phyloP scores from a whole-genome alignment of 1,140 invertebrate species.

The Subanguina moxae region DNA sequence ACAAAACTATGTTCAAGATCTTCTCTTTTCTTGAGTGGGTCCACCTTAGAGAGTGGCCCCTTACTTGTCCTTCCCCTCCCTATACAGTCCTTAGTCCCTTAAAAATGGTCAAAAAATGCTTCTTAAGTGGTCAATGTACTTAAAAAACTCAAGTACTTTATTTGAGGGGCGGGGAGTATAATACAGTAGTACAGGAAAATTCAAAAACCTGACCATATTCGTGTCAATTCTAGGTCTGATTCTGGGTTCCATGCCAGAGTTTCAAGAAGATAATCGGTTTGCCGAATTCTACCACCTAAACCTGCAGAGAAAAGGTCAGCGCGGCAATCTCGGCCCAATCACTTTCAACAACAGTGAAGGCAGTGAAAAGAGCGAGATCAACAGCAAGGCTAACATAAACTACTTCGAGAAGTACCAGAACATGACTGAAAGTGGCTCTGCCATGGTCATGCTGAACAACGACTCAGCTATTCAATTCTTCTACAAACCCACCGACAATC shows the following conservation, averaged over 20 bases:
- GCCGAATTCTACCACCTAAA: constrained; percentile 53
- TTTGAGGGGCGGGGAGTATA: too few relatives aligned
- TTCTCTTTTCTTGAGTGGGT: too few relatives aligned
- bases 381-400: neutral
- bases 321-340: constrained; percentile 8
- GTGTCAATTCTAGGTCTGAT: constrained; percentile 44
- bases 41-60: too few relatives aligned
- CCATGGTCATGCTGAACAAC: neutral
- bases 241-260: constrained; percentile 58
- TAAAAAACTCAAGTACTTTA: too few relatives aligned
- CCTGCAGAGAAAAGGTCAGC: constrained; percentile 16
- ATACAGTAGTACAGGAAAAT: too few relatives aligned
- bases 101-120: too few relatives aligned
- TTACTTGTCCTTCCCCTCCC: too few relatives aligned
- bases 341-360: neutral
- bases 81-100: too few relatives aligned
- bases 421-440: neutral
- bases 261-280: constrained; percentile 51
- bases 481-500: constrained; percentile 55
- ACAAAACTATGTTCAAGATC: too few relatives aligned
- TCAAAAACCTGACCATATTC: constrained; percentile 18
- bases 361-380: neutral
- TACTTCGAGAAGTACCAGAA: neutral
- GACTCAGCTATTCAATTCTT: constrained; percentile 33
- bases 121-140: too few relatives aligned